These are phyloP conservation scores for Glaucidium brasilianum DNA, from an alignment of 2,113 vertebrate species.

Conservation along the genomic window DNA sequence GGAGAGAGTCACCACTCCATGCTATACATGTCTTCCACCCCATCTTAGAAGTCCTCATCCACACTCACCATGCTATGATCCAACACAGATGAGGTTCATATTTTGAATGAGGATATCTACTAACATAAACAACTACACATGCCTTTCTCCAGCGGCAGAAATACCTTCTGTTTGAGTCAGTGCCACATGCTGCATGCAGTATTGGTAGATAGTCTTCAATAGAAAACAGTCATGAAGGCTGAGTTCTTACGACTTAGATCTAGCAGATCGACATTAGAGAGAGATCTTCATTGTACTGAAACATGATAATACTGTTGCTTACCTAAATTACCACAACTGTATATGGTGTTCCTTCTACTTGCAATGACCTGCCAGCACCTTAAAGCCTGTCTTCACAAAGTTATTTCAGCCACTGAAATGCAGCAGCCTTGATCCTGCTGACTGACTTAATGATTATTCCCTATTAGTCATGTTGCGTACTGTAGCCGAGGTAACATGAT, in stretches of 20 bases:
- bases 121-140: fast-evolving
- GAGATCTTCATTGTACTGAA: not conserved
- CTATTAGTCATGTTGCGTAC: not conserved
- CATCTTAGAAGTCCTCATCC: not conserved
- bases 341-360: not conserved
- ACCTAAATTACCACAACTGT: not conserved
- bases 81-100: not conserved
- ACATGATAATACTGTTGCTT: not conserved
- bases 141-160: not conserved
- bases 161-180: not conserved
- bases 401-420: not conserved
- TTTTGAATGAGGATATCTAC: not conserved
- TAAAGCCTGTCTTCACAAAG: not conserved
- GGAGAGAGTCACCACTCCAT: not conserved
- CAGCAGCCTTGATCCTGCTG: not conserved
- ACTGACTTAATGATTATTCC: not conserved
- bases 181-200: fast-evolving
- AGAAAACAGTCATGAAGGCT: fast-evolving
- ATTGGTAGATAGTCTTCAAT: not conserved
- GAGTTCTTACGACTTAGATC: not conserved
- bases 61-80: not conserved
- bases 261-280: not conserved
- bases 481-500: not conserved
- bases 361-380: not conserved
- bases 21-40: fast-evolving